A percentile compares a stretch with the other conserved stretches of the same genome.
phyloP scores from a whole-genome alignment of 2,888 invertebrate species.

The Limulus polyphemus region DNA sequence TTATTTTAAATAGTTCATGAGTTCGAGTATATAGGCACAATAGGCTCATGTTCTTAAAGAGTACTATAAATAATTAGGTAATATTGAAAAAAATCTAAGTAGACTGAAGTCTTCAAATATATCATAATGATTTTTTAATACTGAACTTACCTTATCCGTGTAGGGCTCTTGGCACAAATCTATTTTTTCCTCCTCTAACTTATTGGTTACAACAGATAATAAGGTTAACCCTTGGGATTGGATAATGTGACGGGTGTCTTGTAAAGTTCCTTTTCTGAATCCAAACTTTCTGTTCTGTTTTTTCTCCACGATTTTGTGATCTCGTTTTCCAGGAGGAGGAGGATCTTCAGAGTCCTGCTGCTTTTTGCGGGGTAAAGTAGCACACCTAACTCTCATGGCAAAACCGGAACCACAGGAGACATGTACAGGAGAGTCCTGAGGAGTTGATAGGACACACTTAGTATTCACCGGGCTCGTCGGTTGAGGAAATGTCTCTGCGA shows the following conservation, averaged over 20 bases:
- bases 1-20: too few species aligned
- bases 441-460: too few species aligned
- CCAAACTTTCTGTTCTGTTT: slow-evolving; percentile 14
- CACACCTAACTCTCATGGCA: slow-evolving; percentile 12
- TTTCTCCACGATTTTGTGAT: slow-evolving; percentile 6
- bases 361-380: slow-evolving; percentile 12
- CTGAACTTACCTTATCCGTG: slow-evolving; percentile 30
- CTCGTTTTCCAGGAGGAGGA: neutral
- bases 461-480: too few species aligned
- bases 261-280: slow-evolving; percentile 10
- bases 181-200: slow-evolving; percentile 34
- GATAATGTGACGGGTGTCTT: neutral
- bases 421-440: neutral
- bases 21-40: too few species aligned
- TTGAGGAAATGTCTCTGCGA: too few species aligned
- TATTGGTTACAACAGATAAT: slow-evolving; percentile 27
- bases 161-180: slow-evolving; percentile 36
- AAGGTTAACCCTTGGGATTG: slow-evolving; percentile 10
- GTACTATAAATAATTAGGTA: too few species aligned
- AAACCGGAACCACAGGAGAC: neutral
- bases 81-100: too few species aligned
- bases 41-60: too few species aligned
- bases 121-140: too few species aligned
- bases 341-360: neutral
- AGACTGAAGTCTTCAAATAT: neutral